Base-by-base conservation (phyloP, 1,140 invertebrate species). In the Platyscapa corneri region DNA sequence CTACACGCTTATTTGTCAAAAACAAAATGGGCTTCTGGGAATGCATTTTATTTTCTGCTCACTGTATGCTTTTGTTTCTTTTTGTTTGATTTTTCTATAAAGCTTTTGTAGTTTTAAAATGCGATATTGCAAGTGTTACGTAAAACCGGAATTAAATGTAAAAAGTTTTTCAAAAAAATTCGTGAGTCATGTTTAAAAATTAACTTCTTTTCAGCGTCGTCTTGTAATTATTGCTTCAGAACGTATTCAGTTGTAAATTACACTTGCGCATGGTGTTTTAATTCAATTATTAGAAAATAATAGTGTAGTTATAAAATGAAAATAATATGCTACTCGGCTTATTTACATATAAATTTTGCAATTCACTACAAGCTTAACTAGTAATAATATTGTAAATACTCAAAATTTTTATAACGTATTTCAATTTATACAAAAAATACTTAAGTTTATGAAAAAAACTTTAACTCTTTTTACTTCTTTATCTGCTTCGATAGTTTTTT, bases 1-100 rank as follows among this genome's bases (percentile, higher is more conserved):
- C 85, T 72, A 83, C 74, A 16, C 49, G 85, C 80, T 79, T 77
- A 82, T 82, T 86, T 82, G 84, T 86, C 80, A 70, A 34, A 65
- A 85, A 65, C 70, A 56, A 81, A 81, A 81, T 85, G 67, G 23
- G 23, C 14, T 20, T 34, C 34, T 75, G 39, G 37, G 23, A n/a
- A 46, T 49, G 42, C 32, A 34, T 60, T 56, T 81, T 76, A 27
- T 74, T 78, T 84, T 53, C 46, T 10, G 1, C 32, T 65, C 82
- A 7, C 42, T 46, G 49, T 32, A 34, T 56, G n/a, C 12, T n/a
- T 75, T 60, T 49, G 0, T 49, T 34, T 18, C 32, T 27, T 0
- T 18, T 49, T 32, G n/a, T 67, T 37, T 79, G 18, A 42, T 79
- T 79, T 65, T 79, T 64, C 42, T 30, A 0, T 37, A 20, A 27